Evolutionary conservation across 2,797 vertebrate species (phyloP), one percentile per base, ranked within the genome.

Genomic region (Sciurus carolinensis): DNA sequence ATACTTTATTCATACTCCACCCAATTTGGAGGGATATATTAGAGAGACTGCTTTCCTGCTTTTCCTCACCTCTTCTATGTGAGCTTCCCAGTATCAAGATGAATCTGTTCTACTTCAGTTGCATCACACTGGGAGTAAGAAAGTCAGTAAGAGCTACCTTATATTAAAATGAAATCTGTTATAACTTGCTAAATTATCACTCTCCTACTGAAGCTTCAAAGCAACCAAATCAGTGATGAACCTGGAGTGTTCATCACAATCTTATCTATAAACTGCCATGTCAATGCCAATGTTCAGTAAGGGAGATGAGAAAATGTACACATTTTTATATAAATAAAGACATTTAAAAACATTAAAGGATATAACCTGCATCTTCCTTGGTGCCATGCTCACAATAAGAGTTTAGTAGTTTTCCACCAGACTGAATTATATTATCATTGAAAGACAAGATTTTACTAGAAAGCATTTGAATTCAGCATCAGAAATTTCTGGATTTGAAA

Each of bases 371-470:
- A 87, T 17, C 30, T 22, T 79, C 59, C 36, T 66, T 1, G 4
- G 26, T n/a, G 50, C 17, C 66, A 72, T 80, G 11, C 9, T 88
- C 44, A 76, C n/a, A 93, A 67, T 0, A 20, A 26, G 36, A 15
- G 22, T 28, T 94, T 44, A 15, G 26, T n/a, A 75, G 13, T 73
- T 90, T 69, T 84, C 30, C n/a, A 39, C 10, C 26, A 24, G 50
- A 57, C 67, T 71, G 17, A 95, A 86, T 64, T 59, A 80, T 88
- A 92, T 54, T 80, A 80, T 76, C 52, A 66, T 72, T 84, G 73
- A 90, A 84, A 93, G 47, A 82, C 5, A 96, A n/a, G 30, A 90
- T 67, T 67, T n/a, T n/a, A 77, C 57, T 44, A 6, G 33, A 93
- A 89, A 95, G 47, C 33, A 6, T 88, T 7, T 83, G 8, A 47